These are phyloP conservation scores for Parauchenoglanis ngamensis DNA, from an alignment of 2,797 vertebrate genomes.

Conservation along the genomic window DNA sequence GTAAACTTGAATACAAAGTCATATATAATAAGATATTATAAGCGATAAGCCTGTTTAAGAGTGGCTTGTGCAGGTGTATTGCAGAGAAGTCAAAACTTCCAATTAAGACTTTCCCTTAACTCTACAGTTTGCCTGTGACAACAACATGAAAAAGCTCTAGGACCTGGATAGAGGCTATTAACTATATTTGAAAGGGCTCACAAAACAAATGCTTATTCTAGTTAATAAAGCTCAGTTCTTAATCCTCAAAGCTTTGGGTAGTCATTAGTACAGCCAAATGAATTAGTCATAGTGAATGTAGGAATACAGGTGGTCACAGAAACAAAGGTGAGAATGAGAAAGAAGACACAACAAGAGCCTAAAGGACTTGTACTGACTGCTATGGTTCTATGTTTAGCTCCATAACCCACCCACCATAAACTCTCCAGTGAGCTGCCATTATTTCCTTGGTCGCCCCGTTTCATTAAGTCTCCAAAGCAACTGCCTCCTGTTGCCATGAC, in stretches of 20 bases:
- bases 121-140: neutral
- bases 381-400: slow-evolving; percentile 69
- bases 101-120: neutral
- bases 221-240: neutral
- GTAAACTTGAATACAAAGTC: neutral
- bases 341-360: slow-evolving; percentile 41
- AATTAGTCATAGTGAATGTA: slow-evolving; percentile 37
- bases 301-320: slow-evolving; percentile 39
- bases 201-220: neutral
- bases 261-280: slow-evolving; percentile 5
- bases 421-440: slow-evolving; percentile 65
- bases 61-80: neutral
- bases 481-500: slow-evolving; percentile 75
- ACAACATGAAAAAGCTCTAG: neutral
- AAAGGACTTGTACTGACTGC: slow-evolving; percentile 46
- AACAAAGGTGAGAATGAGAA: neutral
- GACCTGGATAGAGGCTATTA: neutral
- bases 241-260: slow-evolving; percentile 1
- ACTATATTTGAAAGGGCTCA: neutral
- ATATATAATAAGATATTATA: neutral
- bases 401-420: slow-evolving; percentile 48
- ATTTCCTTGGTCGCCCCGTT: slow-evolving; percentile 69
- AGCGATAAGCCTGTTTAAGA: neutral
- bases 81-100: neutral
- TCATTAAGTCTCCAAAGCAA: slow-evolving; percentile 80